phyloP scores from a whole-genome alignment of 2,888 invertebrate species.

The Psococerastis gibbosa region DNA sequence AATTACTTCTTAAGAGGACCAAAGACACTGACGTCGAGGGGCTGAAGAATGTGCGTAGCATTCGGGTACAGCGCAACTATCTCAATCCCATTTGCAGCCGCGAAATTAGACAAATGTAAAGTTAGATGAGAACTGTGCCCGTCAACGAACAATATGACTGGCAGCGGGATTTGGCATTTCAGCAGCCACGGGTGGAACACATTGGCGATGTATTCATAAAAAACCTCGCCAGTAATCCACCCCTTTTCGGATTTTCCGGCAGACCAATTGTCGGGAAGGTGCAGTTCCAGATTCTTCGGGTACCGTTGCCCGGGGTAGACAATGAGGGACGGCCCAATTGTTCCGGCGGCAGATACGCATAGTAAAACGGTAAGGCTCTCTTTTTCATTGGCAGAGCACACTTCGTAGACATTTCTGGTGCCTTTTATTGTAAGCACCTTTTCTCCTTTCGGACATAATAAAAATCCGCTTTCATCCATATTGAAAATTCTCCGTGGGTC shows the following conservation, averaged over 20 bases:
- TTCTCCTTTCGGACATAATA: constrained; percentile 11
- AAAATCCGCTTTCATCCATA: constrained; percentile 13
- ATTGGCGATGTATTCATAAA: constrained; percentile 25
- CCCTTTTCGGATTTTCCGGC: constrained; percentile 25
- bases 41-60: constrained; percentile 18
- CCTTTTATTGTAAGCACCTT: constrained; percentile 12
- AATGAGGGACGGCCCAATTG: constrained; percentile 9
- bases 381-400: constrained; percentile 6
- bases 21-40: constrained; percentile 18
- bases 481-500: constrained; percentile 13
- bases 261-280: constrained; percentile 22
- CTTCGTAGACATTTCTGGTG: constrained; percentile 12
- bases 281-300: constrained; percentile 13
- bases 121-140: constrained; percentile 23
- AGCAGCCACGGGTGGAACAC: constrained; percentile 24
- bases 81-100: constrained; percentile 16
- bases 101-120: constrained; percentile 15
- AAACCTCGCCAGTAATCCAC: constrained; percentile 26
- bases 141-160: constrained; percentile 25
- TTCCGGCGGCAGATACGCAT: constrained; percentile 10
- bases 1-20: constrained; percentile 16
- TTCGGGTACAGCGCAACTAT: constrained; percentile 17
- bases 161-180: constrained; percentile 21
- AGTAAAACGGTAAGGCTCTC: constrained; percentile 11
- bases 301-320: constrained; percentile 8